Evolutionary conservation across 2,113 vertebrate genomes (phyloP), one percentile per base, ranked within the genome.

Genomic region (Athene cunicularia): DNA sequence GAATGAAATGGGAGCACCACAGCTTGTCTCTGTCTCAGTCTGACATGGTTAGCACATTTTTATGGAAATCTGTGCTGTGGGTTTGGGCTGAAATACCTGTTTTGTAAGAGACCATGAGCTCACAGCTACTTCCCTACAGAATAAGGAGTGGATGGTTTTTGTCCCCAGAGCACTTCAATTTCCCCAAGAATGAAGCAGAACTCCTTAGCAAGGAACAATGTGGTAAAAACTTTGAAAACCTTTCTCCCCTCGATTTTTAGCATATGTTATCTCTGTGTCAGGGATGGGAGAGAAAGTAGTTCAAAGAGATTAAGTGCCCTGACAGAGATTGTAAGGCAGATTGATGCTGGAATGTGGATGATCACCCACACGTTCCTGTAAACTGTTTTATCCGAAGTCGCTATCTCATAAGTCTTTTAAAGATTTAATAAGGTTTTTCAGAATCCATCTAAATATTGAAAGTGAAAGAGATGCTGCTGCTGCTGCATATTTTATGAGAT

Each of bases 401-500:
- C 56, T 70, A 56, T 80, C 49, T 91, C 60, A 76, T 49, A 74
- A 75, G 28, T 75, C 53, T 91, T 84, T 84, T 93, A 93, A 97
- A 95, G 77, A 70, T 94, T 95, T 92, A 94, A 82, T 84, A 76
- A 85, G 50, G 39, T 89, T 73, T 91, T 88, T 91, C 60, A 73
- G 74, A 96, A 95, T 22, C 62, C 76, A 72, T 95, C 53, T 95
- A 88, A 95, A 94, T 80, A 90, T 27, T 91, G 68, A 62, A 96
- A 95, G 66, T 80, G 47, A 95, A 89, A 76, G 58, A 94, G 45
- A 87, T 62, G 32, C 50, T 91, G 28, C 20, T 91, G 28, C 20
- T 94, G 28, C 20, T 94, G 55, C 80, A 95, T 95, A 91, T 95
- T 97, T 97, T 70, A 95, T 95, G 86, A 94, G 68, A 32, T n/a